A percentile compares a stretch with the other conserved stretches of the same genome.
Evolutionary conservation across 2,113 vertebrate genomes (phyloP).

Genomic region (Brienomyrus longianalis): DNA sequence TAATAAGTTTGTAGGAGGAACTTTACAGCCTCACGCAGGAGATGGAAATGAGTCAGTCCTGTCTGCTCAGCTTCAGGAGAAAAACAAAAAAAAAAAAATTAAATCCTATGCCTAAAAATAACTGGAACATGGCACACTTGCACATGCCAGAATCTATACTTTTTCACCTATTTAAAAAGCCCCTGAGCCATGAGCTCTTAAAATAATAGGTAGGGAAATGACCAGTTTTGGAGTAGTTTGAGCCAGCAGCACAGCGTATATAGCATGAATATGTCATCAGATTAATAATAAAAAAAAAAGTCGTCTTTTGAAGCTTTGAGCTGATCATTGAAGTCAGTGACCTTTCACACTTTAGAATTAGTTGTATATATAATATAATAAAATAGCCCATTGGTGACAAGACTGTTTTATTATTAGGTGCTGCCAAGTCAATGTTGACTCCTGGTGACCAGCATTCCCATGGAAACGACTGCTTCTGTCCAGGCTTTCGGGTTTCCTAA

Average conservation of each 20-base stretch:
- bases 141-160: neutral
- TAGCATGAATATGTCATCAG: neutral
- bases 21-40: neutral
- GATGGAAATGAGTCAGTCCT: conserved; percentile 3
- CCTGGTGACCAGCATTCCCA: neutral
- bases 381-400: neutral
- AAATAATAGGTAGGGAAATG: neutral
- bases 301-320: neutral
- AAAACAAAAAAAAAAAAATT: neutral
- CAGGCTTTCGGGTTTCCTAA: neutral
- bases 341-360: neutral
- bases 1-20: neutral
- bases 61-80: neutral
- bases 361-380: neutral
- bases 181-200: neutral
- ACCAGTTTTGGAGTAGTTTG: neutral
- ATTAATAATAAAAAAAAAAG: neutral
- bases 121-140: neutral
- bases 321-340: neutral
- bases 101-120: neutral
- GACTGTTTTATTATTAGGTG: neutral
- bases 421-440: neutral
- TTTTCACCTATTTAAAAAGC: neutral
- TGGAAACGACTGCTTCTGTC: neutral
- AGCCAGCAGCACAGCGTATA: neutral